Base-by-base conservation (phyloP, 2,888 invertebrate species). In the Odontothrips loti region DNA sequence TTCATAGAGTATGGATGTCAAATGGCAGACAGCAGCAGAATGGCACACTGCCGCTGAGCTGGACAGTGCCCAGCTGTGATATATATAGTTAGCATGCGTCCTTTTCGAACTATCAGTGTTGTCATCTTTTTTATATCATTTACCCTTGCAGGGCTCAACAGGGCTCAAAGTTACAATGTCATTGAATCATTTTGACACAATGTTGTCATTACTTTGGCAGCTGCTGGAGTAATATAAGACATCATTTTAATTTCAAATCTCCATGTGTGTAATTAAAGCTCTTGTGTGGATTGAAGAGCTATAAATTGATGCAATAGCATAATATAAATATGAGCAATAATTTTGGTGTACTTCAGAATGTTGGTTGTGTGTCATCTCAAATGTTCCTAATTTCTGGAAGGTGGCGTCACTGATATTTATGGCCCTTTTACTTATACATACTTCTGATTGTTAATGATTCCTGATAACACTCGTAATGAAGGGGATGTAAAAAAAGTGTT, bases 61-160 rank as follows among this genome's bases (percentile, higher is more conserved):
- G 68, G 68, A 75, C 68, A 75, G 68, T 75, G 68, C 68, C 68
- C 68, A 75, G 68, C 68, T 75, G 68, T 75, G 68, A 75, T 75
- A 75, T 75, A 75, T 75, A 75, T 75, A 75, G 68, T 75, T 75
- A 75, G 68, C 68, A 75, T 75, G 23, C 23, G 68, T 27, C 68
- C 68, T 27, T 75, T 75, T 27, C 9, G 8, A 27, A 75, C 27
- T 12, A 27, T 75, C 27, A 75, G 27, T 75, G 68, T 23, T 75
- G 68, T 27, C 68, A 75, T 75, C 68, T 23, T 27, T 75, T 27
- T 27, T 10, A 23, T n/a, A 58, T 58, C 58, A 58, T 58, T 43
- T 58, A 58, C 58, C 58, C n/a, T 11, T 6, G 34, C 58, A 58
- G 15, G 10, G n/a, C 51, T 51, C 51, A 51, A 51, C 51, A 15